Percentiles rank a stretch among this genome's conserved stretches.
Conservation (phyloP, 2,113 vertebrate genomes). For the Campylomormyrus tamandua region DNA sequence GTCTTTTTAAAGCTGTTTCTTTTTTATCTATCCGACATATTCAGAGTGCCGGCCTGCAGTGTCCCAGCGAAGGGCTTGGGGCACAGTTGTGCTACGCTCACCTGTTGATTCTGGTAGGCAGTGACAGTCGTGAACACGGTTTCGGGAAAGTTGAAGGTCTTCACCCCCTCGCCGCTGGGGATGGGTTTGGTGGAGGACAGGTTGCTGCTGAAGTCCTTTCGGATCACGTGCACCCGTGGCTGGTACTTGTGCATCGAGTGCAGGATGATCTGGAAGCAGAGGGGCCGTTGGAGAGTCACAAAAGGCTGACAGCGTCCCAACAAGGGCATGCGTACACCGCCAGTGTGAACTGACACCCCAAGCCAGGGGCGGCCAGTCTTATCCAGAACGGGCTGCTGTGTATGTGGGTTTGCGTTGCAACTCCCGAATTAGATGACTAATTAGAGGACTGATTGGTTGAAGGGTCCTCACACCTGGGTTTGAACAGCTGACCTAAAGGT, state of each 20-base stretch:
- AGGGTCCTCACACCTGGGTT: too few species aligned
- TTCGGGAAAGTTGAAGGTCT: slow-evolving; percentile 85
- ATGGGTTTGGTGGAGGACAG: slow-evolving; percentile 83
- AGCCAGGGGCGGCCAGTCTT: too few species aligned
- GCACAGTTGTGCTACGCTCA: slow-evolving; percentile 31
- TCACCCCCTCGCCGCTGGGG: slow-evolving; percentile 81
- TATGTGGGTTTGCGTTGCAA: too few species aligned
- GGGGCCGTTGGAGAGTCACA: not conserved
- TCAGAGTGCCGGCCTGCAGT: not conserved
- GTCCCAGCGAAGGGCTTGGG: not conserved
- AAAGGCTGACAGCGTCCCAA: not conserved
- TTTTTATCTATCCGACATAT: not conserved
- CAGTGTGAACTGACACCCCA: not conserved
- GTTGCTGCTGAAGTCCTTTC: slow-evolving; percentile 91
- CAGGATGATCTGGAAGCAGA: slow-evolving; percentile 77
- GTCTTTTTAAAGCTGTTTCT: not conserved
- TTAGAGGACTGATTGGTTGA: too few species aligned
- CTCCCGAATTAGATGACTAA: too few species aligned
- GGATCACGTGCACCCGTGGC: slow-evolving; percentile 88
- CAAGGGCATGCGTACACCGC: not conserved
- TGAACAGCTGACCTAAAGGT: too few species aligned
- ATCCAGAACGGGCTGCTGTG: too few species aligned
- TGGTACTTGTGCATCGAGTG: slow-evolving; percentile 99
- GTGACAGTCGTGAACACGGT: slow-evolving; percentile 97
- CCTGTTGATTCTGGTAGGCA: slow-evolving; percentile 98